These are phyloP conservation scores for Jordanella pulchra DNA, from an alignment of 2,797 vertebrate genomes.

Conservation along the genomic window DNA sequence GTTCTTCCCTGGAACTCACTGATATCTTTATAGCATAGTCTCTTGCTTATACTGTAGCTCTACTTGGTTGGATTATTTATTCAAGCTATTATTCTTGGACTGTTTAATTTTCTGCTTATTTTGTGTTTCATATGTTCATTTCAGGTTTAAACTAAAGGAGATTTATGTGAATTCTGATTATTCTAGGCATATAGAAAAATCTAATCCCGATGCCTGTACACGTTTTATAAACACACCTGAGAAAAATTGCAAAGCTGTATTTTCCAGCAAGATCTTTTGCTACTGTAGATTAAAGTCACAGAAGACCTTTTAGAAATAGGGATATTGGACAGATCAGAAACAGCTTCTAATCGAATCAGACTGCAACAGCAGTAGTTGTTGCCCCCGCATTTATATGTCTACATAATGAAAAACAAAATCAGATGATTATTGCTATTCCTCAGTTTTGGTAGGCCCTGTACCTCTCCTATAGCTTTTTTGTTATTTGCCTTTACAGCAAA, in stretches of 20 bases:
- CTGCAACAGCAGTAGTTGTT: conserved; percentile 54
- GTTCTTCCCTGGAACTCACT: conserved; percentile 77
- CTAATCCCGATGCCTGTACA: conserved; percentile 38
- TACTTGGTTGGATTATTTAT: conserved; percentile 70
- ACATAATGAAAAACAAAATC: conserved; percentile 44
- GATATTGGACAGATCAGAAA: conserved; percentile 90
- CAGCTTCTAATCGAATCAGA: conserved; percentile 73
- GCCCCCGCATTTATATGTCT: conserved; percentile 19
- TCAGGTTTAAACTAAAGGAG: conserved; percentile 32
- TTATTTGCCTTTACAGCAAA: conserved; percentile 91
- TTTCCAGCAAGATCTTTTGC: conserved; percentile 71
- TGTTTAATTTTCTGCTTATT: conserved; percentile 50
- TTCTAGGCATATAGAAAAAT: conserved; percentile 31
- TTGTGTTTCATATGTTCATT: conserved; percentile 42
- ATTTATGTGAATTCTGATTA: conserved; percentile 39
- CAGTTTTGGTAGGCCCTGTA: conserved; percentile 36
- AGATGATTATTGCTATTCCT: conserved; percentile 44
- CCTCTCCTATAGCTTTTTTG: conserved; percentile 62
- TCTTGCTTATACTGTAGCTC: conserved; percentile 60
- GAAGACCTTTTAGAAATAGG: conserved; percentile 84
- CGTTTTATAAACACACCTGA: conserved; percentile 18
- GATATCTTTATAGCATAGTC: conserved; percentile 82
- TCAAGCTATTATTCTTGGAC: conserved; percentile 58
- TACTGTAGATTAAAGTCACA: conserved; percentile 86
- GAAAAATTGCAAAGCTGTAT: conserved; percentile 65